Conservation (phyloP, 37 sponge, comb jelly and placozoan genomes). For the Crambe crambe region DNA sequence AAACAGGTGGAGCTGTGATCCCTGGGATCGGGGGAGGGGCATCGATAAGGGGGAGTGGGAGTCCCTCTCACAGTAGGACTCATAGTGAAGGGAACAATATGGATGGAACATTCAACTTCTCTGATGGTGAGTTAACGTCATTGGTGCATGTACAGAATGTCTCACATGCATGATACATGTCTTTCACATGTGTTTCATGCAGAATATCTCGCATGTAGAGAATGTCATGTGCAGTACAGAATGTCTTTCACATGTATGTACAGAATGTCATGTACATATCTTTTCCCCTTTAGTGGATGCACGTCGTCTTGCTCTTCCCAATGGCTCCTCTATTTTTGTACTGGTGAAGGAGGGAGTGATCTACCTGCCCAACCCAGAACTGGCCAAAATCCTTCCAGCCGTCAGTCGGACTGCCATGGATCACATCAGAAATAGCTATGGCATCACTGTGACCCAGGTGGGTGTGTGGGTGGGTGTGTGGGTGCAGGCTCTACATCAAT, state of each 20-base stretch:
- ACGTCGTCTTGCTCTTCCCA: conserved; percentile 16
- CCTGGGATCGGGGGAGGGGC: neutral
- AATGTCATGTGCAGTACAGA: too few relatives aligned
- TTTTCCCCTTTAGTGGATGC: conserved; percentile 47
- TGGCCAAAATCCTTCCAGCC: conserved; percentile 38
- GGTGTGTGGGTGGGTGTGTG: neutral
- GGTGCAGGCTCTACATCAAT: too few relatives aligned
- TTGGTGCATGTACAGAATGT: neutral
- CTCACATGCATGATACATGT: neutral
- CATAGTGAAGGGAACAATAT: conserved; percentile 4
- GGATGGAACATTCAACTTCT: conserved; percentile 1
- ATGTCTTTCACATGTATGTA: too few relatives aligned
- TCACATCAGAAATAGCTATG: conserved; percentile 34
- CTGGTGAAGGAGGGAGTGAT: conserved; percentile 11
- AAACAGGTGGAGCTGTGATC: neutral
- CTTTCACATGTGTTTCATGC: neutral
- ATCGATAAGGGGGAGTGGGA: neutral
- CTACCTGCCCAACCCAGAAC: conserved; percentile 44
- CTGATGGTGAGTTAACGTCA: neutral
- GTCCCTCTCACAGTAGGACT: neutral
- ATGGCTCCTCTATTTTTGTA: conserved; percentile 20
- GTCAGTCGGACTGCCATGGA: conserved; percentile 37
- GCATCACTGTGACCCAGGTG: conserved; percentile 39
- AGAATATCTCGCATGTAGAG: too few relatives aligned
- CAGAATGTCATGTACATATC: too few relatives aligned